A percentile compares a stretch with the other conserved stretches of the same genome.
phyloP scores from a whole-genome alignment of 1,140 invertebrate genomes.

The Temnothorax curvispinosus region DNA sequence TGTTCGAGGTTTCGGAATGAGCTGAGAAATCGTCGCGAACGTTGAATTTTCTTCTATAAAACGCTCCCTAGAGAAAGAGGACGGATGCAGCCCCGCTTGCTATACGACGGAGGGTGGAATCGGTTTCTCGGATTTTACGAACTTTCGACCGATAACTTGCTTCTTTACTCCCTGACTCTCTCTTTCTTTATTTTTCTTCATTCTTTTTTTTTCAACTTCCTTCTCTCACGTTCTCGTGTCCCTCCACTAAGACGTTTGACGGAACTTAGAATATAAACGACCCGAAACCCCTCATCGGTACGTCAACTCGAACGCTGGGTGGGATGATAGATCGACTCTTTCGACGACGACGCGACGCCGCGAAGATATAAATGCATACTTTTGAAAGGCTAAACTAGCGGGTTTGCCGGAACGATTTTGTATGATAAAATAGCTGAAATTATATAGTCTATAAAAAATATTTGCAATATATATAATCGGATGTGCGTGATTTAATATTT shows the following conservation, averaged over 20 bases:
- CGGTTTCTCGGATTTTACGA: conserved; percentile 76
- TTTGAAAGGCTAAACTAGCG: conserved; percentile 54
- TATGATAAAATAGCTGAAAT: conserved; percentile 86
- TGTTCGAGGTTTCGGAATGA: conserved; percentile 72
- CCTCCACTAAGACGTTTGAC: conserved; percentile 70
- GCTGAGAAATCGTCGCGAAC: conserved; percentile 70
- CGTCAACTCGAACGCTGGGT: conserved; percentile 71
- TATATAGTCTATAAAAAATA: conserved; percentile 4
- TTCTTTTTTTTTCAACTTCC: conserved; percentile 39
- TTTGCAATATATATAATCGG: background rate
- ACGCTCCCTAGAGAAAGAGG: conserved; percentile 63
- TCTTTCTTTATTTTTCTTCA: background rate
- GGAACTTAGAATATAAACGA: conserved; percentile 77
- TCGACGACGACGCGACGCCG: conserved; percentile 38
- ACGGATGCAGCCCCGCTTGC: conserved; percentile 42
- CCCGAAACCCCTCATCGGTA: conserved; percentile 65
- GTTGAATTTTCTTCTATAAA: conserved; percentile 74
- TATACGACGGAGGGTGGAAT: conserved; percentile 69
- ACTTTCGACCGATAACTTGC: conserved; percentile 61
- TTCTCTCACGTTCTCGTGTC: conserved; percentile 51
- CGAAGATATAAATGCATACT: conserved; percentile 69
- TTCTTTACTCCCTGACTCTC: conserved; percentile 45
- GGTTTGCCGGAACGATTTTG: conserved; percentile 92
- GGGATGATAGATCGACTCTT: conserved; percentile 78
- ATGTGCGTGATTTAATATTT: background rate